Percentiles rank a stretch among this genome's conserved stretches.
phyloP scores from a whole-genome alignment of 2,888 invertebrate species.

The Phymatocera aterrima region DNA sequence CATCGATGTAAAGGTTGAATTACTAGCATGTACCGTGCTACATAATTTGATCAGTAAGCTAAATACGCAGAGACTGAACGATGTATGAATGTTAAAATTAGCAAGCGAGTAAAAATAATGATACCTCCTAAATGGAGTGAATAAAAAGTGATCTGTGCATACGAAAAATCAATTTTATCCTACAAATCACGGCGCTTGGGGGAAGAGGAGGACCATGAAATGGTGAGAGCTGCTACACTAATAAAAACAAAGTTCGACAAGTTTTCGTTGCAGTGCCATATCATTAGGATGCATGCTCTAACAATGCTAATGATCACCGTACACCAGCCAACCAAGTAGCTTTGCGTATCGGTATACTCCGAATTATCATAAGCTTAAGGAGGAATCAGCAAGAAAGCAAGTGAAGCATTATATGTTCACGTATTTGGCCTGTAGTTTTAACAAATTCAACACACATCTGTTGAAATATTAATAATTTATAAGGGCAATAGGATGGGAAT shows the following conservation, averaged over 20 bases:
- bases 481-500: too few species aligned
- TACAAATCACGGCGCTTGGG: not conserved
- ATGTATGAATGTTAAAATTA: too few species aligned
- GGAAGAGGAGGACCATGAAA: conserved; percentile 5
- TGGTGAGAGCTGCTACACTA: not conserved
- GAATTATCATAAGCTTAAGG: not conserved
- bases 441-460: not conserved
- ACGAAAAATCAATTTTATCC: not conserved
- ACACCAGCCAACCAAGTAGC: not conserved
- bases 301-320: conserved; percentile 31
- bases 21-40: too few species aligned
- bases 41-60: too few species aligned
- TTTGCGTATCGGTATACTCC: not conserved
- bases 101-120: too few species aligned
- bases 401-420: not conserved
- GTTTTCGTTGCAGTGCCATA: not conserved
- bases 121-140: not conserved
- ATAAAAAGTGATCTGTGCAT: not conserved
- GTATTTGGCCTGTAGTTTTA: not conserved
- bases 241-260: conserved; percentile 11
- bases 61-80: too few species aligned
- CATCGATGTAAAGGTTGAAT: too few species aligned
- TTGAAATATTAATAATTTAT: not conserved
- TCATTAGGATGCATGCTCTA: conserved; percentile 33
- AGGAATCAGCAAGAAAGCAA: not conserved